phyloP scores from a whole-genome alignment of 2,888 invertebrate genomes.

The Pseudoips prasinana region DNA sequence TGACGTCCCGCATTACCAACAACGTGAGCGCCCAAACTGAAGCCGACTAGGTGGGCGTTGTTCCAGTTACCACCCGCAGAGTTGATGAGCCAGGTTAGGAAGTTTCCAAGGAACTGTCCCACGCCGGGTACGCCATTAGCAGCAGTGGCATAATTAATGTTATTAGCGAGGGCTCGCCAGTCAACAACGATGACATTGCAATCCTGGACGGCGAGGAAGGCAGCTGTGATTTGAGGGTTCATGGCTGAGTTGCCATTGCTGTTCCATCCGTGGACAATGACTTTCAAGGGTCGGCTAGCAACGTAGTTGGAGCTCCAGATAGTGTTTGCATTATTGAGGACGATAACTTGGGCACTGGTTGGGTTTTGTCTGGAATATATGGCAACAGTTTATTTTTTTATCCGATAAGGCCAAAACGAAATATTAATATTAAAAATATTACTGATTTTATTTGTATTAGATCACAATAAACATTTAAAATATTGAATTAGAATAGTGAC shows the following conservation, averaged over 20 bases:
- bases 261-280: slow-evolving; percentile 65
- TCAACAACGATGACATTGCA: slow-evolving; percentile 67
- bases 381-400: no score
- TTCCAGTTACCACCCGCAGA: slow-evolving; percentile 59
- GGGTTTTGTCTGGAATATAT: slow-evolving; percentile 41
- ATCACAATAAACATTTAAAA: not conserved
- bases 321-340: slow-evolving; percentile 47
- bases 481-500: no score
- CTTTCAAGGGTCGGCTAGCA: slow-evolving; percentile 39
- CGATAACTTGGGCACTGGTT: slow-evolving; percentile 45
- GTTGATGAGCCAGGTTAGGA: slow-evolving; percentile 61
- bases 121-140: slow-evolving; percentile 54
- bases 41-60: slow-evolving; percentile 67
- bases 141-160: slow-evolving; percentile 45
- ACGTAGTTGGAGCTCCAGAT: slow-evolving; percentile 50
- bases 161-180: slow-evolving; percentile 52
- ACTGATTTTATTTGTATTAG: not conserved
- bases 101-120: slow-evolving; percentile 59
- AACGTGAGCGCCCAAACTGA: slow-evolving; percentile 74
- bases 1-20: slow-evolving; percentile 59
- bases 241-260: slow-evolving; percentile 46
- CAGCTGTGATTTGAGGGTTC: slow-evolving; percentile 44
- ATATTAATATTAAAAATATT: not conserved
- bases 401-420: not conserved
- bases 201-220: slow-evolving; percentile 52